Evolutionary conservation across 2,888 invertebrate species (phyloP).

Genomic region (Lapara coniferarum): DNA sequence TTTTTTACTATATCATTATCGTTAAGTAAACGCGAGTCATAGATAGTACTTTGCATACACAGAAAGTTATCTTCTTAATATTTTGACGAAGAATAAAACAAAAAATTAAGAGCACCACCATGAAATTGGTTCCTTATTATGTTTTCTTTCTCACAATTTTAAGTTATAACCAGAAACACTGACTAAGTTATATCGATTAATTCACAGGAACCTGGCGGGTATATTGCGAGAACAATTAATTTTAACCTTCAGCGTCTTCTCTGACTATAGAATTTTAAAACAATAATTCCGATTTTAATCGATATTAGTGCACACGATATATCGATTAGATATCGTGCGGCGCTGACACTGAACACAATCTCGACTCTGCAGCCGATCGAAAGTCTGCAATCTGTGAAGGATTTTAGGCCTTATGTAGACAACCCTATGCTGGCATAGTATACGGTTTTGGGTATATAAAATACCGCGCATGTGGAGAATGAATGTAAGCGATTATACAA

Average conservation of each 20-base stretch:
- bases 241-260: neutral
- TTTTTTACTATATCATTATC: neutral
- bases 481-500: too few relatives aligned
- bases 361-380: too few relatives aligned
- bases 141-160: conserved; percentile 40
- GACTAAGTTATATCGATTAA: conserved; percentile 38
- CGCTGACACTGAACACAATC: too few relatives aligned
- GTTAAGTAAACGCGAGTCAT: conserved; percentile 15
- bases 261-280: too few relatives aligned
- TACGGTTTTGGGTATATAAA: too few relatives aligned
- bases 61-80: conserved; percentile 12
- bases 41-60: conserved; percentile 11
- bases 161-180: conserved; percentile 45
- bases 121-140: conserved; percentile 51
- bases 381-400: too few relatives aligned
- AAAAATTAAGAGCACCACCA: conserved; percentile 54
- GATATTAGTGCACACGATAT: neutral
- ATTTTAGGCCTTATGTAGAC: too few relatives aligned
- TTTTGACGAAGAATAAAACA: conserved; percentile 31
- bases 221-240: neutral
- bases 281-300: too few relatives aligned
- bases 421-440: too few relatives aligned
- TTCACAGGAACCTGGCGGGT: neutral
- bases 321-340: too few relatives aligned
- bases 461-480: too few relatives aligned